Base-by-base conservation (phyloP, 1,140 invertebrate genomes). In the Hypothenemus hampei region DNA sequence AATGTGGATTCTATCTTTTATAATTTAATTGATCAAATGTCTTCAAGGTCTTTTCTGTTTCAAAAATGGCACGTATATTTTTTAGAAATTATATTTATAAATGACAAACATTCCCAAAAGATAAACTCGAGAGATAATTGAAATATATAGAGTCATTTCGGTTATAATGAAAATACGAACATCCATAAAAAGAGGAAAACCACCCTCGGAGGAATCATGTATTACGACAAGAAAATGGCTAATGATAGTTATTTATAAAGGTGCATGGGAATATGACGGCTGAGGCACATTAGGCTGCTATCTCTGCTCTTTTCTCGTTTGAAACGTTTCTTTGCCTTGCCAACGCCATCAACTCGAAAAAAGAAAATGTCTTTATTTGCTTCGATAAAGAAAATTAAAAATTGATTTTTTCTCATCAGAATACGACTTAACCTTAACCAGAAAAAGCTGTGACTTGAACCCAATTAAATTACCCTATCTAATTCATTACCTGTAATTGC, bases 231-330 rank as follows among this genome's bases (percentile, higher is more conserved):
- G 50, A 37, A n/a, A 57, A 52, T 36, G 48, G 59, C 49, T 60
- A 60, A 60, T 57, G 59, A 60, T 57, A 60, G 59, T 60, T 60
- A 60, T 60, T 60, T 60, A 60, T 60, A 60, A 60, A 60, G 54
- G 59, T 60, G 50, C 45, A 57, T 60, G 59, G 50, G 59, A 60
- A 60, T 57, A 57, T 60, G 59, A 54, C 59, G 57, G 59, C 54
- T 60, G 59, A 33, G 44, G 31, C 55, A 54, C 59, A 60, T 60
- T 60, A 60, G 45, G 46, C 53, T n/a, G 43, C 45, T 57, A 57
- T 57, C 54, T 60, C 26, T 40, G 49, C 53, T 45, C 31, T 49
- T 60, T 60, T 57, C 44, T 55, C 47, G 50, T 49, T 45, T 54
- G n/a, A n/a, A n/a, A 46, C 44, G 55, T 57, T 57, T 48, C 53